Conservation (phyloP, 1,140 invertebrate genomes). For the Papilio polyxenes region DNA sequence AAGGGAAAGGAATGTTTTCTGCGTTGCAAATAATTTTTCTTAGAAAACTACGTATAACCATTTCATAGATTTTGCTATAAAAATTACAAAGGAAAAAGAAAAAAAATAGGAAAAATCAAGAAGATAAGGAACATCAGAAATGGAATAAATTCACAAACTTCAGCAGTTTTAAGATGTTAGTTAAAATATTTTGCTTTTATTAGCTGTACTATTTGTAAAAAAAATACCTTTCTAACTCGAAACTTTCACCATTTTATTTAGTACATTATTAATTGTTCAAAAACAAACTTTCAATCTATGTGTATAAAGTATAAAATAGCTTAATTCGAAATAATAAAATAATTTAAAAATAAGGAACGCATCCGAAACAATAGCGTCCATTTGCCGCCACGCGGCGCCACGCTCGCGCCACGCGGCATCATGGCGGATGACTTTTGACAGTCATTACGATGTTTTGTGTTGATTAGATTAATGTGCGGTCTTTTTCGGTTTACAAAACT, state of each 20-base stretch:
- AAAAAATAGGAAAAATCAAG: neutral
- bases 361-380: slow-evolving; percentile 68
- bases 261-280: neutral
- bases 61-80: neutral
- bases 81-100: neutral
- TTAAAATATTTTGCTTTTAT: neutral
- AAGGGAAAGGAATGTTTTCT: neutral
- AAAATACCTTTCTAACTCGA: neutral
- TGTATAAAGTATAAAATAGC: neutral
- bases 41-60: neutral
- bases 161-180: too few relatives aligned
- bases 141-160: too few relatives aligned
- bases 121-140: neutral
- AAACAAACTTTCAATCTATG: neutral
- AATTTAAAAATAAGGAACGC: slow-evolving; percentile 54
- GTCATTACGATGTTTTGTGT: slow-evolving; percentile 77
- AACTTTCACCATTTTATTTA: neutral
- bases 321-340: slow-evolving; percentile 29
- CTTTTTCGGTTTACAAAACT: slow-evolving; percentile 46
- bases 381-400: slow-evolving; percentile 64
- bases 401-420: slow-evolving; percentile 58
- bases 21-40: neutral
- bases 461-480: slow-evolving; percentile 78
- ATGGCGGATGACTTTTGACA: slow-evolving; percentile 61
- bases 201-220: neutral